phyloP scores from a whole-genome alignment of 2,888 invertebrate genomes.

The Ennomos erosarius region DNA sequence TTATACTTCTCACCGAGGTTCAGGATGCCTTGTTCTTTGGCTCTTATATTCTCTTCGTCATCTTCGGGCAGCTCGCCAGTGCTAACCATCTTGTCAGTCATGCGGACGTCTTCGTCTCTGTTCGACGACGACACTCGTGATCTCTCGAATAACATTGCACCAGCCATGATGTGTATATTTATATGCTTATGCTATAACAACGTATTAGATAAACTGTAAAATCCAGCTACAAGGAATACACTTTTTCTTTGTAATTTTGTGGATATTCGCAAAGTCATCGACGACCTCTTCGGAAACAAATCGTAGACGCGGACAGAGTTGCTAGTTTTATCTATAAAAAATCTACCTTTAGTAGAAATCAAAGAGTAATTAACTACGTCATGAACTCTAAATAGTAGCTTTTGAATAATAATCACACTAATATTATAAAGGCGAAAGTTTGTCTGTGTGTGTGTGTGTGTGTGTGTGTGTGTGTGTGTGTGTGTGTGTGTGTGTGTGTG shows the following conservation, averaged over 20 bases:
- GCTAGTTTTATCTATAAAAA: slow-evolving; percentile 45
- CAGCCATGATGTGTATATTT: slow-evolving; percentile 90
- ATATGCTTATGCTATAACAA: slow-evolving; percentile 77
- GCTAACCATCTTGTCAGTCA: slow-evolving; percentile 91
- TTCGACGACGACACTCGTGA: slow-evolving; percentile 91
- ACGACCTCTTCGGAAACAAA: slow-evolving; percentile 81
- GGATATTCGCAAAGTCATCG: slow-evolving; percentile 84
- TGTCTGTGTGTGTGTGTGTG: no score
- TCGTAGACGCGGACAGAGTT: slow-evolving; percentile 80
- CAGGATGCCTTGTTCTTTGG: slow-evolving; percentile 97
- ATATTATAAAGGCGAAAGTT: no score
- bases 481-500: no score
- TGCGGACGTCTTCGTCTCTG: slow-evolving; percentile 90
- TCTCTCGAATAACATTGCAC: slow-evolving; percentile 95
- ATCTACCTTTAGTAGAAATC: slow-evolving; percentile 26
- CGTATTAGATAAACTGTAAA: slow-evolving; percentile 68
- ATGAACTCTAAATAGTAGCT: no score
- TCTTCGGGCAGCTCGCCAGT: slow-evolving; percentile 91
- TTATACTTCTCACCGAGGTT: slow-evolving; percentile 96
- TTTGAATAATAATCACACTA: no score
- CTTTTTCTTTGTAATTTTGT: slow-evolving; percentile 83
- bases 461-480: no score
- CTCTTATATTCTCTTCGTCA: slow-evolving; percentile 95
- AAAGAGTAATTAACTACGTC: no score
- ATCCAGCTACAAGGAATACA: slow-evolving; percentile 72